Percentiles rank a stretch among this genome's conserved stretches.
Conservation (phyloP, 2,797 vertebrate genomes). For the Catharus ustulatus region DNA sequence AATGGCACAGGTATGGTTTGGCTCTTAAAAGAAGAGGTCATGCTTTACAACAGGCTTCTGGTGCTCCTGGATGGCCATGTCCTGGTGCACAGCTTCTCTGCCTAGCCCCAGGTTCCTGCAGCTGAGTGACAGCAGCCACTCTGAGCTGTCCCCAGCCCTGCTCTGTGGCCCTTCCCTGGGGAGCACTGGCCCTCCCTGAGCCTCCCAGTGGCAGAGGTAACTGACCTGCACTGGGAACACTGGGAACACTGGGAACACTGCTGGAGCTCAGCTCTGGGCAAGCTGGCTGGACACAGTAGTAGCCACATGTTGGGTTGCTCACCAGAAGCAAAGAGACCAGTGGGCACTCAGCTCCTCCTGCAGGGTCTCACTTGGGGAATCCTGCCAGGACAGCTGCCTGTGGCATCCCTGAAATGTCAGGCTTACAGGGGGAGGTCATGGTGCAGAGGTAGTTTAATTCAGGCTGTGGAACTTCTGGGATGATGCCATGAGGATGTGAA, state of each 20-base stretch:
- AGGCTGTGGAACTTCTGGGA: neutral
- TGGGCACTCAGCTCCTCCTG: neutral
- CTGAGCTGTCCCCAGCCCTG: neutral
- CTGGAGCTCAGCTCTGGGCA: neutral
- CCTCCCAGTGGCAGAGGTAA: neutral
- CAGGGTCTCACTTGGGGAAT: rapidly evolving
- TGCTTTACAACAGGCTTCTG: neutral
- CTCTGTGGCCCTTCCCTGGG: neutral
- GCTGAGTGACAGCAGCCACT: neutral
- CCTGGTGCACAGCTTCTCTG: neutral
- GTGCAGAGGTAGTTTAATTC: neutral
- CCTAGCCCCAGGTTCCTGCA: neutral
- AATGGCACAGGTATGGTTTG: slow-evolving; percentile 88
- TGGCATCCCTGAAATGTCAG: neutral
- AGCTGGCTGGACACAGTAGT: neutral
- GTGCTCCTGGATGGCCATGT: neutral
- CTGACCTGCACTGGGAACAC: rapidly evolving
- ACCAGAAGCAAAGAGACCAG: neutral
- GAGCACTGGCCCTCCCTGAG: neutral
- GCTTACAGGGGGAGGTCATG: neutral
- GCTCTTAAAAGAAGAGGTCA: neutral
- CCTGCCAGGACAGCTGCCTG: neutral
- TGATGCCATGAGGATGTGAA: neutral
- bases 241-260: rapidly evolving
- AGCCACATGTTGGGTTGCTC: rapidly evolving